These are phyloP conservation scores for Lipophrys pholis DNA, from an alignment of 2,113 vertebrate species.

Conservation along the genomic window DNA sequence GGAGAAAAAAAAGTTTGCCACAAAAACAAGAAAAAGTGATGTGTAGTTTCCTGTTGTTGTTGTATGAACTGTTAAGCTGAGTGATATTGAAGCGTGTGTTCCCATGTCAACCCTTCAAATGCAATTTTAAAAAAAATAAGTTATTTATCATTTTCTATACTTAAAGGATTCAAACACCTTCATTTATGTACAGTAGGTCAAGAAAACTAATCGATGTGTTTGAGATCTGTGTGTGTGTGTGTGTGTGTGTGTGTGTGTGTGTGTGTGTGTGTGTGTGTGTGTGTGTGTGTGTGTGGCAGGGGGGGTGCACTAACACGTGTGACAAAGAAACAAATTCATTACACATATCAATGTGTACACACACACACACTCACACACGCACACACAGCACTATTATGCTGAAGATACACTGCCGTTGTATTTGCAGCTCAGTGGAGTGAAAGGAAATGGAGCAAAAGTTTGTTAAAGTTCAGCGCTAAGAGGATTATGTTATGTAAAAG, in stretches of 20 bases:
- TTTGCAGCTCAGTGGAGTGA: slow-evolving; percentile 18
- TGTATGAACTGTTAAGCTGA: neutral
- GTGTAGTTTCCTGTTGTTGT: neutral
- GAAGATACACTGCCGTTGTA: neutral
- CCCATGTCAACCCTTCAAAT: neutral
- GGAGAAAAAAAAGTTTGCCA: neutral
- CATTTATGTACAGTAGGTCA: neutral
- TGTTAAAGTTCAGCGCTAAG: slow-evolving; percentile 20
- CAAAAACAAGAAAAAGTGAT: neutral
- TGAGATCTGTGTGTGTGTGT: neutral
- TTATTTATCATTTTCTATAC: neutral
- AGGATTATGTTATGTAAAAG: slow-evolving; percentile 35
- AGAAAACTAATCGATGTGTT: too few species aligned
- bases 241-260: neutral
- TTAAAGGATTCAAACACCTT: slow-evolving; percentile 7
- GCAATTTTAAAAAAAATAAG: slow-evolving; percentile 4
- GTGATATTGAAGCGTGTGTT: neutral
- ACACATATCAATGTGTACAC: neutral
- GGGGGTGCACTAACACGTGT: slow-evolving; percentile 19
- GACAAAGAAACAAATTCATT: too few species aligned
- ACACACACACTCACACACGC: neutral
- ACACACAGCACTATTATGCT: neutral
- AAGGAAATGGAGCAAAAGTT: slow-evolving; percentile 14
- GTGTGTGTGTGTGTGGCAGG: too few species aligned
- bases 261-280: slow-evolving; percentile 1